These are phyloP conservation scores for Amazona vittata DNA, from an alignment of 2,113 vertebrate species.

Conservation along the genomic window DNA sequence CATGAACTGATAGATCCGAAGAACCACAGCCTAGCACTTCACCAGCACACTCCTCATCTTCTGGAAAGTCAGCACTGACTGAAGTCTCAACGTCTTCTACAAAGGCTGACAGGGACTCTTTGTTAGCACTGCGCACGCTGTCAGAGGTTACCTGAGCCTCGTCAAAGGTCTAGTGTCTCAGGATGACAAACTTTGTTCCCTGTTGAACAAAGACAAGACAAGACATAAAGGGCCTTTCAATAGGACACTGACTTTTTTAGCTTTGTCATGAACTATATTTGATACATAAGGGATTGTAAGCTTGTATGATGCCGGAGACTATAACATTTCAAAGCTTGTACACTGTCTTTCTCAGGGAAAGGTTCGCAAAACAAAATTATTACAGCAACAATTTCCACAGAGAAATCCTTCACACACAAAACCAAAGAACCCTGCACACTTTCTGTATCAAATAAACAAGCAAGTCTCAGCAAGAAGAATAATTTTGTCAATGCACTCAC, in stretches of 20 bases:
- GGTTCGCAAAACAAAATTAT: conserved; percentile 3
- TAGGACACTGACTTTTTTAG: not conserved
- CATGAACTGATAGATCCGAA: conserved; percentile 37
- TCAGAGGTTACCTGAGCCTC: conserved; percentile 31
- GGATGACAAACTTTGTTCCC: conserved; percentile 44
- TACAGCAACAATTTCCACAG: not conserved
- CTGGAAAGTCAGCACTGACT: not conserved
- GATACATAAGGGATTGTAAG: not conserved
- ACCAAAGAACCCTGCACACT: not conserved
- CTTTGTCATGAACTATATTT: not conserved
- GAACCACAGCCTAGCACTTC: conserved; percentile 63
- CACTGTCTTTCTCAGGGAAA: not conserved
- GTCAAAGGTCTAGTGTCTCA: not conserved
- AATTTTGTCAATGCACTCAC: not conserved
- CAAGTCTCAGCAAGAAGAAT: conserved; percentile 24
- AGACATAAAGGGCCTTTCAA: conserved; percentile 13
- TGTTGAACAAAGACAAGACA: conserved; percentile 41
- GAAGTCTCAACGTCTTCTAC: conserved; percentile 1
- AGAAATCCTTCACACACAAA: not conserved
- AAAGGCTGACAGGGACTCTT: conserved; percentile 38
- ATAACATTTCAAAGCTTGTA: not conserved
- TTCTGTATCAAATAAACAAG: conserved; percentile 7
- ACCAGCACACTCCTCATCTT: not conserved
- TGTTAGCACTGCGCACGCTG: not conserved
- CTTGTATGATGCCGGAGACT: not conserved